Evolutionary conservation across 2,797 vertebrate species (phyloP), one percentile per base, ranked within the genome.

Genomic region (Zonotrichia albicollis): DNA sequence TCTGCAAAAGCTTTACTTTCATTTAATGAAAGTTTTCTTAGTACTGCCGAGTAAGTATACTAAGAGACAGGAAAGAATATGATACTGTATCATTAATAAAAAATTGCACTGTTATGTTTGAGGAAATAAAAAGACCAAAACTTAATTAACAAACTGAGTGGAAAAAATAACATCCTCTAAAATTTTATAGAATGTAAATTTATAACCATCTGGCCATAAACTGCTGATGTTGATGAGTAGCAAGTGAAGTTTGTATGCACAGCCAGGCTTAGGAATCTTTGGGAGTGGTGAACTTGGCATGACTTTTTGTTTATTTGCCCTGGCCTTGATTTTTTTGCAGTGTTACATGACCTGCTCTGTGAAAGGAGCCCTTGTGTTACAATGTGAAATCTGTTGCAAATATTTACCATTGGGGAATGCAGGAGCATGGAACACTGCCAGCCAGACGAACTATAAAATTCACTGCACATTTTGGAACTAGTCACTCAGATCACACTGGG

Each of bases 331-430:
- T 98, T 99, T 98, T 98, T 98, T 98, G 95, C 94, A 97, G 98
- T 96, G 97, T 98, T 99, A 98, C 97, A 97, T 98, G 98, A 98
- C 97, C 97, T 97, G 93, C 95, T 98, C 98, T 90, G 97, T 99
- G 99, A 99, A 99, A 99, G 99, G 98, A 98, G 97, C 98, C 98
- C 98, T 99, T 99, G 99, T 99, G 98, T 98, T 98, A 97, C 98
- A 97, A 98, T 95, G 97, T 98, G 98, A 99, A 99, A 99, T 99
- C 98, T 99, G 98, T 98, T 99, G 98, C 99, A 99, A 99, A 99
- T 99, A 99, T 99, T 99, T 99, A 99, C 98, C 98, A 97, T 97
- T 96, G 97, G 98, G 98, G 98, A 98, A 98, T 97, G 98, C 98
- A 98, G 98, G 98, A 98, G 97, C 97, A 92, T 99, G 99, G 98